Base-by-base conservation (phyloP, 2,797 vertebrate genomes). In the Macroramphosus scolopax region DNA sequence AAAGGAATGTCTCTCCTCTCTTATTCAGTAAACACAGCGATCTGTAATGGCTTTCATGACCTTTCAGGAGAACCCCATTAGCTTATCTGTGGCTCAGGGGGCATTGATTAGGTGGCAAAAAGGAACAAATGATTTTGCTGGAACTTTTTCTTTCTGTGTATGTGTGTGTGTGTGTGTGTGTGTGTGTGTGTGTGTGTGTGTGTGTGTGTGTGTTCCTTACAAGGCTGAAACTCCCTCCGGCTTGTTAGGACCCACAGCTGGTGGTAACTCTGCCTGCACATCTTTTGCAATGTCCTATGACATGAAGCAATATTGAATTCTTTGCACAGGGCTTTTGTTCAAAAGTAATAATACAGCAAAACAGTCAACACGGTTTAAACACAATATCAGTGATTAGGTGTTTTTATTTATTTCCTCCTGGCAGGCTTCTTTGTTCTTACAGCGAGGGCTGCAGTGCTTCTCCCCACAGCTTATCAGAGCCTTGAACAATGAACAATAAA, bases 101-200 rank as follows among this genome's bases (percentile, higher is more conserved):
- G 25, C 63, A 87, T 89, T 83, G 84, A 89, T 86, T 85, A 79
- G 64, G 59, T 84, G 77, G 77, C 72, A 77, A 75, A n/a, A 82
- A 71, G 61, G 75, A 84, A 89, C 76, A 89, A 89, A 88, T 83
- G 49, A 77, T 83, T 83, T 22, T 73, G 55, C 45, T 58, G 44
- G 57, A 63, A 74, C 68, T 81, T 71, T 47, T 65, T n/a, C n/a
- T n/a, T 22, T 22, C 3, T 22, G 20, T 22, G 20, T 6, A 22
- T 22, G 20, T 22, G 20, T n/a, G n/a, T n/a, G n/a, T n/a, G n/a
- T n/a, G n/a, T n/a, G n/a, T n/a, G n/a, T n/a, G n/a, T n/a, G n/a
- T n/a, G n/a, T n/a, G n/a, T n/a, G n/a, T n/a, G n/a, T n/a, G n/a
- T n/a, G n/a, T n/a, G n/a, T n/a, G n/a, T n/a, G n/a, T n/a, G n/a